phyloP scores from a whole-genome alignment of 2,113 vertebrate species.

The Atlantisia rogersi region DNA sequence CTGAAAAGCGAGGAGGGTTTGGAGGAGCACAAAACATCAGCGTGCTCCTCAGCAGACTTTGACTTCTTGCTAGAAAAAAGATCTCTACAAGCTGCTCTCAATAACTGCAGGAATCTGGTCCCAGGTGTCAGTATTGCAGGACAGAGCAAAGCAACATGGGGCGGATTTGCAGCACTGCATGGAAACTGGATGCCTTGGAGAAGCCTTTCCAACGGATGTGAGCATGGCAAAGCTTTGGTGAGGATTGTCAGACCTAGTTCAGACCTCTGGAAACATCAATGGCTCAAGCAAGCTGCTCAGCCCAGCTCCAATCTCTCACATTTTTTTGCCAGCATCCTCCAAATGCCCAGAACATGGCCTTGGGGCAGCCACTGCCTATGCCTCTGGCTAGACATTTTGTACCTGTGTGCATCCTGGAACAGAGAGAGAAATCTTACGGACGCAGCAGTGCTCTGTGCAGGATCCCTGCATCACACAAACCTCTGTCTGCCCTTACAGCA shows the following conservation, averaged over 20 bases:
- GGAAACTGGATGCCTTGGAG: background rate
- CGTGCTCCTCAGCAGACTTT: accelerated
- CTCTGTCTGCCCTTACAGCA: constrained; percentile 19
- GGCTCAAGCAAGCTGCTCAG: background rate
- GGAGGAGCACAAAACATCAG: background rate
- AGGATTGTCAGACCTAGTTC: background rate
- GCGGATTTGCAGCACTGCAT: background rate
- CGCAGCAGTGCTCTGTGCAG: background rate
- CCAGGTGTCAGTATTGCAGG: background rate
- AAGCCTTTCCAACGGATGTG: background rate
- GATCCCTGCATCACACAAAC: background rate
- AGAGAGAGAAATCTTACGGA: background rate
- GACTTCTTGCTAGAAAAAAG: accelerated
- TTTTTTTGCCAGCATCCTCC: background rate
- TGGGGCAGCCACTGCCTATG: background rate
- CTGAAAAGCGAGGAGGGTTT: background rate
- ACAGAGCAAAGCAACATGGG: background rate
- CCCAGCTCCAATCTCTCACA: background rate
- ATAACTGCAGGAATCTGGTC: background rate
- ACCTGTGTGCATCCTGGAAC: background rate
- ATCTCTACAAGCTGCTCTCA: background rate
- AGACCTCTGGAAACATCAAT: background rate
- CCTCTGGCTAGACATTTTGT: background rate
- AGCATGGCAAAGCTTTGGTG: background rate
- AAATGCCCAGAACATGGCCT: background rate